Percentiles rank a stretch among this genome's conserved stretches.
Evolutionary conservation across 2,888 invertebrate genomes (phyloP).

Genomic region (Parascotia fuliginaria): DNA sequence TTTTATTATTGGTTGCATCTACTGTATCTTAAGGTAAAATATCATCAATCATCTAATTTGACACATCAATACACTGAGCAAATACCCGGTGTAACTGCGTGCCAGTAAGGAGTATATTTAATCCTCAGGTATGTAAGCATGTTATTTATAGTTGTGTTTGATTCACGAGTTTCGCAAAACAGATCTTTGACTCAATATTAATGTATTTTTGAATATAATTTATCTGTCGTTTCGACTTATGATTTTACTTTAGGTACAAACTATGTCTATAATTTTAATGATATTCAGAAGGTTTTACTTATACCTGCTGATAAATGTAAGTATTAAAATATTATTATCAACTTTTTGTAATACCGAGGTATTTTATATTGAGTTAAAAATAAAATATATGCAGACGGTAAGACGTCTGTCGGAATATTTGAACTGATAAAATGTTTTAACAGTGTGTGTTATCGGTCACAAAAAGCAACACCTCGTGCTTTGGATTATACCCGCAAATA

Average conservation of each 20-base stretch:
- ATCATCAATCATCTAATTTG: slow-evolving; percentile 66
- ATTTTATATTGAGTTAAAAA: too few relatives aligned
- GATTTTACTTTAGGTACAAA: neutral
- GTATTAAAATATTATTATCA: too few relatives aligned
- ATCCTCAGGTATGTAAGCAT: slow-evolving; percentile 64
- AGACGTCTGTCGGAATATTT: too few relatives aligned
- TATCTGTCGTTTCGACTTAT: neutral
- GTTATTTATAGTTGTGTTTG: slow-evolving; percentile 55
- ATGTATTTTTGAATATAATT: neutral
- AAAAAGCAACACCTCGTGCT: too few relatives aligned
- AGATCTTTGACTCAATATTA: neutral
- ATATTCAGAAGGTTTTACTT: too few relatives aligned
- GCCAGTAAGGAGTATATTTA: slow-evolving; percentile 64
- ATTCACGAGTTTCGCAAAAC: neutral
- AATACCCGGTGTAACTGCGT: slow-evolving; percentile 68
- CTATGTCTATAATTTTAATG: too few relatives aligned
- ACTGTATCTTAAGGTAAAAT: slow-evolving; percentile 40
- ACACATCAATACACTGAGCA: slow-evolving; percentile 71
- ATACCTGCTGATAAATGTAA: too few relatives aligned
- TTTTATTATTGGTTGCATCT: slow-evolving; percentile 15
- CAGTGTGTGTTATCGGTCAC: too few relatives aligned
- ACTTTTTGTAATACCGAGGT: too few relatives aligned
- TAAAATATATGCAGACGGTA: too few relatives aligned
- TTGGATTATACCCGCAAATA: too few relatives aligned
- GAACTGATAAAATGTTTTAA: too few relatives aligned